Evolutionary conservation across 2,797 vertebrate species (phyloP), one percentile per base, ranked within the genome.

Genomic region (Gambusia yucatana): DNA sequence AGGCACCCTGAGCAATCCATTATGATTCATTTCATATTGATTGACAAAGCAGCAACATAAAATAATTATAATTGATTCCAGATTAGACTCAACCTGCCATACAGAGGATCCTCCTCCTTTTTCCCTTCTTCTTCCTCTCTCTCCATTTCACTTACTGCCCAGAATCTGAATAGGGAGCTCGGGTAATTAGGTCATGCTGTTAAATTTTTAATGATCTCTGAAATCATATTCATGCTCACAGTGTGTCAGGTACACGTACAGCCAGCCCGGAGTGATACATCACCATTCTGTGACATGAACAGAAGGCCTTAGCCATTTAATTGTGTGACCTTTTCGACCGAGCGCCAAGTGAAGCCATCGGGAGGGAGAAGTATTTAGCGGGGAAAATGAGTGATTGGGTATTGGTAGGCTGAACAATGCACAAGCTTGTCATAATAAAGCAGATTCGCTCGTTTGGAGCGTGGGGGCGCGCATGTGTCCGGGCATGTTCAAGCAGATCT

Each of bases 121-220:
- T 86, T 76, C 86, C 82, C 78, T 85, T 63, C 74, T 86, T 65
- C 30, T 57, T 48, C 67, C 85, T 85, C 85, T 84, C 86, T 89
- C 93, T 90, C 90, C 88, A 86, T 91, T 93, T 94, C 89, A 92
- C 94, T 92, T 92, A 92, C 91, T 80, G 94, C 92, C 84, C 77
- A 89, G 94, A 95, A 95, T 96, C 94, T 95, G 95, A 96, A 96
- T 95, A 95, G 95, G 92, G 92, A 94, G 91, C 90, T 89, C 46
- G 92, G 92, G 93, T 96, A 96, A 96, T 96, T 96, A 96, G 95
- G 96, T 96, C 95, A 96, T 89, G 91, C 95, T 96, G 94, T 95
- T 96, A 95, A 95, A 96, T 96, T 96, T 96, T 96, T 96, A 96
- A 96, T 96, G 95, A 95, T 93, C 94, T 95, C 94, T 96, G 95